Base-by-base conservation (phyloP, 2,113 vertebrate species). In the Coturnix japonica region DNA sequence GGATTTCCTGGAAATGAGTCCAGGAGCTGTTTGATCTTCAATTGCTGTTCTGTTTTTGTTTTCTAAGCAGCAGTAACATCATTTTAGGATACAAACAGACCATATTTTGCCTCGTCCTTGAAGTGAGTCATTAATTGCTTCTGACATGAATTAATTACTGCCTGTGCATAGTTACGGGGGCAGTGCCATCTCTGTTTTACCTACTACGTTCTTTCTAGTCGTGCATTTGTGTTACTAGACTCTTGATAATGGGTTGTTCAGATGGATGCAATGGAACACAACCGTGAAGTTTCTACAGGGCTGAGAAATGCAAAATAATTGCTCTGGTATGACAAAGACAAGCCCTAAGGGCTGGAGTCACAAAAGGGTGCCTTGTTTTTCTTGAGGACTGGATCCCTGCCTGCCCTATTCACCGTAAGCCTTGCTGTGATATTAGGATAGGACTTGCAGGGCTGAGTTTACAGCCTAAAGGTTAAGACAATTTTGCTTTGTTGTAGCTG, bases 1-100 rank as follows among this genome's bases (percentile, higher is more conserved):
- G 66, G 81, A 73, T 85, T 96, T 95, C 92, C 94, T 95, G 94
- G 95, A 95, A 96, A 73, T 56, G 37, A 63, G 85, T 47, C 75
- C 56, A 46, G 74, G 89, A 82, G 64, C 77, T 77, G 46, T 95
- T 94, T 93, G 92, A 93, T 92, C 71, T 87, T 63, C 75, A 82
- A 0, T 3, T 92, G 61, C 49, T 70, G 86, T 67, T 89, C 77
- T 95, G 86, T 41, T 90, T 91, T 90, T 93, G 70, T 95, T 89
- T 94, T 92, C 59, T 53, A 81, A 84, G 71, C 86, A 93, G 78
- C 67, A 92, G 76, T 82, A 93, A 87, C 89, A 87, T 76, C 22
- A 47, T 89, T 91, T 81, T 44, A 51, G 87, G 74, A 75, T 87
- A 66, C 74, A 87, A 95, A 82, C 35, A 70, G 54, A 35, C 81